Evolutionary conservation across 1,140 invertebrate genomes (phyloP).

Genomic region (Cardiocondyla obscurior): DNA sequence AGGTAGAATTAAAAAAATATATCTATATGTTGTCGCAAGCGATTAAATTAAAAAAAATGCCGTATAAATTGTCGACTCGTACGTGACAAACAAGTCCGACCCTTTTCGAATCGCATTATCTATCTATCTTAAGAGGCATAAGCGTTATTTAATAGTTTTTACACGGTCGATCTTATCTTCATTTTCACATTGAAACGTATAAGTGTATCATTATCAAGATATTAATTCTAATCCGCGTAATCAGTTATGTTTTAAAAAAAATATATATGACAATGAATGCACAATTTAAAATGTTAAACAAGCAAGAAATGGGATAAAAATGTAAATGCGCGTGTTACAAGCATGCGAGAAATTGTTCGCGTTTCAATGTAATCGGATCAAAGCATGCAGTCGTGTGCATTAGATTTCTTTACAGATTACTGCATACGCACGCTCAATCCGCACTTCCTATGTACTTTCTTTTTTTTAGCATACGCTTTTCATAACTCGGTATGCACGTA

Average conservation of each 20-base stretch:
- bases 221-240: neutral
- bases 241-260: neutral
- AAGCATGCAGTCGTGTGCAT: neutral
- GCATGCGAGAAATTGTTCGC: neutral
- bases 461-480: conserved; percentile 35
- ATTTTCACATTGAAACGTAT: neutral
- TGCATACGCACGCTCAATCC: neutral
- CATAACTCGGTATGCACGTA: neutral
- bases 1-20: conserved; percentile 64
- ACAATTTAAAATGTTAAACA: neutral
- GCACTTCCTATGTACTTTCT: neutral
- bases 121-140: neutral
- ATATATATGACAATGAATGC: neutral
- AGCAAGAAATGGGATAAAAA: neutral
- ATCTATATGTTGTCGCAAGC: conserved; percentile 65
- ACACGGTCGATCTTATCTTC: neutral
- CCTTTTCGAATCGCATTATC: neutral
- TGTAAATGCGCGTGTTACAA: neutral
- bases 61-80: neutral
- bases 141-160: neutral
- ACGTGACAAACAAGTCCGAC: neutral
- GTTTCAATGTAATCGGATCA: neutral
- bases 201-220: neutral
- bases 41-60: conserved; percentile 68
- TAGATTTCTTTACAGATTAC: neutral